Base-by-base conservation (phyloP, 2,113 vertebrate genomes). In the Osmerus eperlanus region DNA sequence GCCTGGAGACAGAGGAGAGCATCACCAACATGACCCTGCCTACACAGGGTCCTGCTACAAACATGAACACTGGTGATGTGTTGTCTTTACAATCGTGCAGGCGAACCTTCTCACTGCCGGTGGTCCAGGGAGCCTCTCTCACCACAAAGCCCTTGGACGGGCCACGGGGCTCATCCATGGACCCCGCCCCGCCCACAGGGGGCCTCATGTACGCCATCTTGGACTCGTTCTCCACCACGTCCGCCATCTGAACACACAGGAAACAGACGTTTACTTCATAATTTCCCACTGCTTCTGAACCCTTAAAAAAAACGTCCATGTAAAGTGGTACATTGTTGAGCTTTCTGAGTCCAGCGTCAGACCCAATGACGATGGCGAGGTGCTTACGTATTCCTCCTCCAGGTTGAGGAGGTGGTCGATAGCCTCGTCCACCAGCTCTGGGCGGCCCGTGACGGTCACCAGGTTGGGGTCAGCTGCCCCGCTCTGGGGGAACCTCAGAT, bases 131-230 rank as follows among this genome's bases (percentile, higher is more conserved):
- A 12, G 97, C 97, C 62, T 99, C 97, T 80, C 97, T 93, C 85
- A 99, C 97, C 88, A 99, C 96, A 59, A 99, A 99, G 78, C 97
- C 97, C 90, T 95, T 98, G 71, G 97, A 98, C 1, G 94, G 92
- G 0, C 94, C 94, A 14, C 91, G 90, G 2, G 91, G 92, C 74
- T 94, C 92, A 67, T 98, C 97, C 64, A 90, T 86, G 0, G 91
- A 88, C 12, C 88, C 85, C 0, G 93, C 90, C 13, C 84, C 72
- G 0, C 84, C 87, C 0, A 94, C 90, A 12, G 81, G 60, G n/a
- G 97, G 92, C 87, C 95, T 97, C 94, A 96, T 92, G 79, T 95
- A 96, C 0, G 94, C 92, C 89, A 96, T 96, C 89, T 97, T 95
- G 0, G 92, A 89, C 81, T 99, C 96, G 0, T 91, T 98, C 90